Base-by-base conservation (phyloP, 2,113 vertebrate genomes). In the Bubo bubo region DNA sequence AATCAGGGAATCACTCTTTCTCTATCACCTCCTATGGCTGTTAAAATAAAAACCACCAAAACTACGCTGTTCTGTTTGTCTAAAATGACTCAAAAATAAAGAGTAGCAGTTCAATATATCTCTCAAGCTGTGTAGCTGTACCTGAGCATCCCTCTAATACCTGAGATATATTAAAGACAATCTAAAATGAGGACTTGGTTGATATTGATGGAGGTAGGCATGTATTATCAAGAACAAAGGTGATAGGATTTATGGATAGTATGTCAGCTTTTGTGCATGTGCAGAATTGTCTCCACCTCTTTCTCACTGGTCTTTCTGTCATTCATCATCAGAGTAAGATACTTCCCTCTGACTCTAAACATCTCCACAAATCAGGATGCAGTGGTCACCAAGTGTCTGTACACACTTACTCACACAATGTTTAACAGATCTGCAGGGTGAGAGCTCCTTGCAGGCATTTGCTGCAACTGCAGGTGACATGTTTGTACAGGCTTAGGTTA, bases 391-490 rank as follows among this genome's bases (percentile, higher is more conserved):
- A 37, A 39, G 24, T 28, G 23, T 12, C 53, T 55, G 39, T 13
- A 72, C 10, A 26, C 10, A 3, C n/a, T 27, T 72, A 52, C 17
- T 27, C 8, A 14, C 27, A 34, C 26, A 5, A 10, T 55, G 17
- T 86, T 70, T 63, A 80, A 30, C 13, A 26, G 67, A 23, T n/a
- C 21, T 79, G 62, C 24, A 35, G 52, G 22, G 27, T 49, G 59
- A 14, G 15, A 49, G n/a, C 32, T 86, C 55, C 55, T 70, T 37
- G 15, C 45, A 50, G 41, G 41, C 19, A 19, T 19, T 43, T 63
- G 8, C n/a, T 43, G 26, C 20, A n/a, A 4, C 24, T 1, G 0
- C 24, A n/a, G n/a, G 19, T 34, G n/a, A 27, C 19, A 3, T 1
- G 1, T 56, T 68, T 73, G 43, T n/a, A 16, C n/a, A 53, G 62